Evolutionary conservation across 2,888 invertebrate species (phyloP), one percentile per base, ranked within the genome.

Genomic region (Morpho helenor): DNA sequence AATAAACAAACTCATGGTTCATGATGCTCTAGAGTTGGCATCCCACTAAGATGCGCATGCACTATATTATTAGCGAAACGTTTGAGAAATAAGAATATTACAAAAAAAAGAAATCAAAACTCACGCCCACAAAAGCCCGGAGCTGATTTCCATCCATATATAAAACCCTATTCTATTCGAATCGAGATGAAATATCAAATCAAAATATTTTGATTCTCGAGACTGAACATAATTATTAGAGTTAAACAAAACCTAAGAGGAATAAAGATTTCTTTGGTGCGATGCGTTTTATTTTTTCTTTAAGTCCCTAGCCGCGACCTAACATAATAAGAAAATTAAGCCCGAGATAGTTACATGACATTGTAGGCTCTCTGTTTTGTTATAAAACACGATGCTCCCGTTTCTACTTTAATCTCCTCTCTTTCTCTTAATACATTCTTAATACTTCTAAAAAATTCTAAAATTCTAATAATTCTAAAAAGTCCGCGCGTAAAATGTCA

Each of bases 61-160:
- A 75, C 68, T 69, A 50, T 64, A 69, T 71, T 77, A 79, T 80
- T 77, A 79, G 78, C 79, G 71, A 80, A 78, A 76, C 75, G 50
- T 31, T 46, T 47, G 52, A 52, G 47, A 73, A 71, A 74, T 71
- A 70, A 74, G 74, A 74, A 68, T 68, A 68, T 64, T 16, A 47
- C 6, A 41, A 45, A 22, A 3, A 53, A 22, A 53, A 41, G 39
- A 41, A 41, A 40, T 9, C 59, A 31, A 66, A 62, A 63, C 64
- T 48, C 49, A 58, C 63, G 57, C 59, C 63, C 59, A 62, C 61
- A 46, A 16, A 16, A 49, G 56, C 58, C 53, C 43, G 44, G 49
- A 55, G 58, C 58, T 7, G 10, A 16, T 31, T 44, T 49, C 16
- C 1, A 23, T 49, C 10, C 10, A 23, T 22, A 40, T 52, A 22